Conservation (phyloP, 2,113 vertebrate genomes). For the Plectropomus leopardus region DNA sequence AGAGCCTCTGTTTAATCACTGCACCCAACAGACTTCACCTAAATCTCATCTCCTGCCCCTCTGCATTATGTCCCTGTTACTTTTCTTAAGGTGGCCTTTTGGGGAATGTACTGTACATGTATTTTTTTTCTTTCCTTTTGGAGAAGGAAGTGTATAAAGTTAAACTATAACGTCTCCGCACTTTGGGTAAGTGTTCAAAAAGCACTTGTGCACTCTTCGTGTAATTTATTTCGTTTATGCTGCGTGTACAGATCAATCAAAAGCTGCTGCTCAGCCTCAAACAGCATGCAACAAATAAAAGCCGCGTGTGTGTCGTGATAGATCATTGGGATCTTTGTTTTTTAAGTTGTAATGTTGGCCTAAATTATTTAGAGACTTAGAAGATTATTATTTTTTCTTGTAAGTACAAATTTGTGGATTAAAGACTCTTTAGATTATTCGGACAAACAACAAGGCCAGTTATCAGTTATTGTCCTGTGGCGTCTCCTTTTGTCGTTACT, state of each 20-base stretch:
- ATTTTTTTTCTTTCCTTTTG: not conserved
- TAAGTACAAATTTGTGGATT: not conserved
- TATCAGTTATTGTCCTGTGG: not conserved
- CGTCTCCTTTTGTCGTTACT: not conserved
- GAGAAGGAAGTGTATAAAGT: conserved; percentile 31
- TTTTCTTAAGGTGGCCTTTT: conserved; percentile 62
- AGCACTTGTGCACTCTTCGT: conserved; percentile 27
- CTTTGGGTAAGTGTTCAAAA: conserved; percentile 48
- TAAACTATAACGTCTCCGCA: conserved; percentile 11
- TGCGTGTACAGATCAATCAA: conserved; percentile 44
- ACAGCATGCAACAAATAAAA: conserved; percentile 13
- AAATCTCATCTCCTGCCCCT: not conserved
- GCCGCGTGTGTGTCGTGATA: conserved; percentile 12
- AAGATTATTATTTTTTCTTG: not conserved
- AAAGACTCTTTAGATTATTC: not conserved
- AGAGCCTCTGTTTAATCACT: conserved; percentile 1
- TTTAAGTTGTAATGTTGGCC: not conserved
- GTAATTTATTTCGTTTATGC: conserved; percentile 46
- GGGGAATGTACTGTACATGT: conserved; percentile 41
- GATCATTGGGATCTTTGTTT: not conserved
- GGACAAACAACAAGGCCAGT: not conserved
- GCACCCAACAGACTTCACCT: not conserved
- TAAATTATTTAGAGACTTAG: conserved; percentile 18
- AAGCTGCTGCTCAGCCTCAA: conserved; percentile 29
- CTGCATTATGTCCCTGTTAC: not conserved